These are phyloP conservation scores for Acleris literana DNA, from an alignment of 2,888 invertebrate species.

Conservation along the genomic window DNA sequence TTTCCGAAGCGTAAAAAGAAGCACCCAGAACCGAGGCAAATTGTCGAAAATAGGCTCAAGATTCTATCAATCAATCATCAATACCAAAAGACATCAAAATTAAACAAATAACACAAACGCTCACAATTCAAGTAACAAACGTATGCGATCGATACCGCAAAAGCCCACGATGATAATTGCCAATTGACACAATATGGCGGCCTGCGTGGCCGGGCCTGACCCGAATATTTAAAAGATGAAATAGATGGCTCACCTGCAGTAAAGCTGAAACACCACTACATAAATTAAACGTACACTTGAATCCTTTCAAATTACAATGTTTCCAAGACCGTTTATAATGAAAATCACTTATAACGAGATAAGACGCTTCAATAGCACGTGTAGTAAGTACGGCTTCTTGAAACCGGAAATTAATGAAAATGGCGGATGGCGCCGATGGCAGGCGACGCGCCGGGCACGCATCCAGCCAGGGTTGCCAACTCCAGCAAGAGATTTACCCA, in stretches of 20 bases:
- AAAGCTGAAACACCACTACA: conserved; percentile 1
- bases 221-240: neutral
- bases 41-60: too few species aligned
- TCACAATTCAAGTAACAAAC: neutral
- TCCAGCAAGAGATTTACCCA: too few species aligned
- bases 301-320: neutral
- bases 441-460: neutral
- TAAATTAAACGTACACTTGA: conserved; percentile 2
- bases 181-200: conserved; percentile 32
- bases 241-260: conserved; percentile 21
- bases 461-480: neutral
- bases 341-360: conserved; percentile 1
- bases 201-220: conserved; percentile 13
- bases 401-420: conserved; percentile 10
- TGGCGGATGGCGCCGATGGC: conserved; percentile 7
- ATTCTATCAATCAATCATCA: too few species aligned
- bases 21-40: too few species aligned
- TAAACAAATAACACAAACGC: neutral
- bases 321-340: neutral
- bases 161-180: conserved; percentile 5
- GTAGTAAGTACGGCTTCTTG: conserved; percentile 4
- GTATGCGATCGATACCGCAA: conserved; percentile 21
- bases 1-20: too few species aligned
- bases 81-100: too few species aligned
- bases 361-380: conserved; percentile 14